These are phyloP conservation scores for Myotis vivesi DNA, from an alignment of 2,797 vertebrate genomes.

Conservation along the genomic window DNA sequence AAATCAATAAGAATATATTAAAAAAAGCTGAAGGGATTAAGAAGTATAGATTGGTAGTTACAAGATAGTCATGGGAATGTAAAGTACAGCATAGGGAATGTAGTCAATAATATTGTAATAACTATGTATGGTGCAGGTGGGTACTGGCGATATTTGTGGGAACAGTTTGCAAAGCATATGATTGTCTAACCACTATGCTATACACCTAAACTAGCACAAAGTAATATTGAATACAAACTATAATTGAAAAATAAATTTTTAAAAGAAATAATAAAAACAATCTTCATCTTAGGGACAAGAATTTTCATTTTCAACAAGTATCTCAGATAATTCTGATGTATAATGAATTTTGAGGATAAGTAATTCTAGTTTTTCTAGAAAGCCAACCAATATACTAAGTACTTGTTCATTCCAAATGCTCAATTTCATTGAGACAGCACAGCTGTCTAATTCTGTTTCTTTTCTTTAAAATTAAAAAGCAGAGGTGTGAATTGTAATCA, in stretches of 20 bases:
- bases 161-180: not conserved
- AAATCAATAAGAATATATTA: too few species aligned
- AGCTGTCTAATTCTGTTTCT: too few species aligned
- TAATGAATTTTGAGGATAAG: not conserved
- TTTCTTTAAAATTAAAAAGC: too few species aligned
- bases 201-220: not conserved
- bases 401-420: not conserved
- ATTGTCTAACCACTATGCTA: not conserved
- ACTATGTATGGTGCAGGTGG: not conserved
- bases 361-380: not conserved
- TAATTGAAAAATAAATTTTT: not conserved
- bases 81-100: too few species aligned
- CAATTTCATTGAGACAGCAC: too few species aligned
- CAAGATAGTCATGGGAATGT: too few species aligned
- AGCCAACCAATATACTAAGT: not conserved
- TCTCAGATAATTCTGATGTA: not conserved
- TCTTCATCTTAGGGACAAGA: not conserved
- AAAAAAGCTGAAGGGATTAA: too few species aligned
- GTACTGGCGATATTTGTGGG: not conserved
- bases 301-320: not conserved
- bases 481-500: too few species aligned
- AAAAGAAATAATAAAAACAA: not conserved
- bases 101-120: too few species aligned
- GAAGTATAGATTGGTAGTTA: too few species aligned
- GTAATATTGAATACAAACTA: not conserved